Base-by-base conservation (phyloP, 2,888 invertebrate species). In the Watsonalla binaria region DNA sequence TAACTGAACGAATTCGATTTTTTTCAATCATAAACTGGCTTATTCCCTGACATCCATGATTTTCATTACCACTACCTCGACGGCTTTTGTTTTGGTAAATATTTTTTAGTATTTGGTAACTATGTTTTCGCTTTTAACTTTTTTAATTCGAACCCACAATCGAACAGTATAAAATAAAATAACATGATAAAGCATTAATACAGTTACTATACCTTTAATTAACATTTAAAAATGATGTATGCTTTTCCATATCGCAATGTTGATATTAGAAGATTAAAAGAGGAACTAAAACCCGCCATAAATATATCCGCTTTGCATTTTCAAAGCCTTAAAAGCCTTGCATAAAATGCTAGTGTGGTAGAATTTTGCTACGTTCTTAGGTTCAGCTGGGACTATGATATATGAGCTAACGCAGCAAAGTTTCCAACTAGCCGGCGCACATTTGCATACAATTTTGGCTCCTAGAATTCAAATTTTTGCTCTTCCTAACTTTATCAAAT, bases 361-460 rank as follows among this genome's bases (percentile, higher is more conserved):
- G 54, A 61, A 54, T 51, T 51, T 62, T 51, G 35, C 54, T 45
- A 14, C 13, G 55, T 62, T 46, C 34, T 51, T 51, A 47, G 52
- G 49, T 66, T 55, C 60, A 62, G 53, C 65, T 60, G 57, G 34
- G 67, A 64, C 67, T 58, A 54, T 62, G 67, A 66, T 60, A 57
- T 64, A 66, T 58, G 50, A 51, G 52, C 53, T 53, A 52, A 56
- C 49, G 49, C 49, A 54, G 49, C 49, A 53, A 60, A 65, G 52
- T 65, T 58, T 46, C 47, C 42, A 62, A 65, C 67, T 63, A 9
- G 50, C 49, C 52, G 51, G 47, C 55, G 54, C 55, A 51, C 37
- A 64, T 66, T 65, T 66, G 57, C 64, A 65, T 66, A 51, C 66
- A 57, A 63, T 51, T 52, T 51, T 51, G 48, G 46, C 24, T 45